Base-by-base conservation (phyloP, 2,113 vertebrate species). In the Variabilichromis moorii region DNA sequence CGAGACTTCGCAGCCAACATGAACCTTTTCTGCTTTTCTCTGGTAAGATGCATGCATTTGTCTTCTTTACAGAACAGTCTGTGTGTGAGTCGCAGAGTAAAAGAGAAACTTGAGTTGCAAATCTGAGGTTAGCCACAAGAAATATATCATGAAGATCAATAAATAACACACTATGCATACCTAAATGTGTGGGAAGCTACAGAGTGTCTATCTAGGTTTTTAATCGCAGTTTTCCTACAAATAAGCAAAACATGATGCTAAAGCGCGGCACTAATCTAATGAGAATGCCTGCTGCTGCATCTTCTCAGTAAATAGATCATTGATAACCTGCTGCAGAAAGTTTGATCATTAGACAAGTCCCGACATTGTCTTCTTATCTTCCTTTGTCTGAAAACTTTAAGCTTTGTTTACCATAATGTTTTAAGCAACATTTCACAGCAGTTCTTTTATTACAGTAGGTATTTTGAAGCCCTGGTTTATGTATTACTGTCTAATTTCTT, bases 21-120 rank as follows among this genome's bases (percentile, higher is more conserved):
- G 98, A 99, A 98, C 93, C 97, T 99, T 80, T 99, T 99, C 96
- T 99, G 98, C 95, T 98, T 99, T 93, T 98, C 98, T 9, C 94
- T 99, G 98, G 98, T 99, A 97, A 98, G 98, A 96, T 35, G 78
- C 35, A 31, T 6, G 31, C 1, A 76, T 85, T 84, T 50, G 12
- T 82, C n/a, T 73, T 35, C 17, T 61, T 5, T 84, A 21, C 7
- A 3, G 4, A 12, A 10, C 12, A 5, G 13, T 17, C 35, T 57
- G 76, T 61, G 53, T 78, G 33, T 59, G 50, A 28, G 42, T 79
- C 6, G 3, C 12, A 47, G 24, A 35, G 37, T n/a, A 42, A 50
- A 33, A 78, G 26, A 78, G 42, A 78, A 78, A 51, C 45, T 31
- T n/a, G 17, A 12, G 68, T 28, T 59, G 12, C 8, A 59, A 68